Evolutionary conservation across 1,140 invertebrate species (phyloP), one percentile per base, ranked within the genome.

Genomic region (Micrasema longulum): DNA sequence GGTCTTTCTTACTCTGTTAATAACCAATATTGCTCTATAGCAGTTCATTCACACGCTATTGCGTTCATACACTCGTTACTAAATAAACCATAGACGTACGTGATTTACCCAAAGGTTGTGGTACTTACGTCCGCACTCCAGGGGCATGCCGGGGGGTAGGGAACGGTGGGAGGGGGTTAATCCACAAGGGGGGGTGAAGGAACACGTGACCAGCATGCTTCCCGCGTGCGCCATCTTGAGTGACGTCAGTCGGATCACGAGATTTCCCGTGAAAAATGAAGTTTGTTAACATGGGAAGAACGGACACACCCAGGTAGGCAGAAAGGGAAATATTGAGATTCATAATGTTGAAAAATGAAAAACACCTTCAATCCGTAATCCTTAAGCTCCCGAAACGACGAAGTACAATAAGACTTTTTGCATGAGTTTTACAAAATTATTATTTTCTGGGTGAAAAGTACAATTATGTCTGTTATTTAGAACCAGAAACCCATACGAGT

Each of bases 191-290:
- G 35, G 20, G 4, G 31, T 18, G 47, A 16, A 16, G 50, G 12
- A 22, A 26, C 50, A 48, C 65, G 65, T 68, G 65, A 68, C 65
- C 65, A 35, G 65, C 48, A 68, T 68, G 62, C 22, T 20, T 41
- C 65, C n/a, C 50, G 20, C 65, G 50, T 48, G 50, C 18, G 65
- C 65, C 65, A 68, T 68, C 50, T 68, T 68, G 35, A 16, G 35
- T 48, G 35, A 53, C 50, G 65, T 55, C 43, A 68, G 35, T 2
- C 18, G 65, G 65, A 68, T 53, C 41, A 48, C 14, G 38, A 26
- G 62, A 64, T 62, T 43, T 43, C 16, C 18, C 36, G 36, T 62
- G 55, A 62, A 62, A 62, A 62, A 62, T 62, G 55, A 62, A 62
- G 35, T 31, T 55, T 31, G 20, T 55, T 16, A 12, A 55, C 12